Percentiles rank a stretch among this genome's conserved stretches.
Evolutionary conservation across 1,140 invertebrate genomes (phyloP).

Genomic region (Platyura marginata): DNA sequence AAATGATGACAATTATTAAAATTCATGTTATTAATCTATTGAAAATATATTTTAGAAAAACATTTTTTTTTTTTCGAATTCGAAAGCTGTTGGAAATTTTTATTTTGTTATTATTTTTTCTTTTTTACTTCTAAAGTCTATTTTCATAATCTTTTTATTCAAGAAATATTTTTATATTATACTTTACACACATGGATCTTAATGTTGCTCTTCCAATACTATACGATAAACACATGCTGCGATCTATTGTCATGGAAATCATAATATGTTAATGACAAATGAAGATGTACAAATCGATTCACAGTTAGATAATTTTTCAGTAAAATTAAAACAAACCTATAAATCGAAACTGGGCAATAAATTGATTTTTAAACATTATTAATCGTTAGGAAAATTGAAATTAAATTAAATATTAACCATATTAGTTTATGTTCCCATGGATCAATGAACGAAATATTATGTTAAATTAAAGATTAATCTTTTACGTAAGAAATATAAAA

Average conservation of each 20-base stretch:
- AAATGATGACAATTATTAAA: not conserved
- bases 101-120: not conserved
- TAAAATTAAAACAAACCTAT: not conserved
- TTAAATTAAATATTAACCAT: no score
- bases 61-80: not conserved
- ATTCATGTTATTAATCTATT: constrained; percentile 1
- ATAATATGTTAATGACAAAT: constrained; percentile 3
- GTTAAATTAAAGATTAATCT: no score
- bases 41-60: not conserved
- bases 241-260: not conserved
- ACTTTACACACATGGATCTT: no score
- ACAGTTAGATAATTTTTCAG: not conserved
- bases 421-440: no score
- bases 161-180: no score
- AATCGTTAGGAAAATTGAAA: no score
- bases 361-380: no score
- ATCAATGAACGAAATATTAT: no score
- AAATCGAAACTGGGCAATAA: no score
- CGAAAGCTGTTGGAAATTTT: not conserved
- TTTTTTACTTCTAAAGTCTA: not conserved
- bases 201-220: no score
- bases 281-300: constrained; percentile 2
- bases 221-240: not conserved
- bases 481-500: no score
- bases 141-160: not conserved